Evolutionary conservation across 1,140 invertebrate species (phyloP).

Genomic region (Procambarus clarkii): DNA sequence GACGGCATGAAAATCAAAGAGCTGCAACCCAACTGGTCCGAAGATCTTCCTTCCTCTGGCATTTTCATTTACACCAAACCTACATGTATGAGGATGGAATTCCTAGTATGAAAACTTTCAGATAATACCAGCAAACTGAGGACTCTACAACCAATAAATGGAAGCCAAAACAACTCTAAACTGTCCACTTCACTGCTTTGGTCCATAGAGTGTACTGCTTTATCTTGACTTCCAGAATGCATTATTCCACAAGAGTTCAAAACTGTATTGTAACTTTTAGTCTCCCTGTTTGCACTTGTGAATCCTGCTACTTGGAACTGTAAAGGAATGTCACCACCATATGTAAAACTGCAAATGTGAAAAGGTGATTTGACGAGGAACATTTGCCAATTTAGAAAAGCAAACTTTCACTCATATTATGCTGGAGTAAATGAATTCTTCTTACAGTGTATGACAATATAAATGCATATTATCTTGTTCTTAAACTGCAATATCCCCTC

Average conservation of each 20-base stretch:
- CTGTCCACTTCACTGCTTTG: background rate
- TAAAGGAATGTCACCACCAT: constrained; percentile 31
- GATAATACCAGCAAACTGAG: background rate
- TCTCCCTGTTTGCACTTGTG: background rate
- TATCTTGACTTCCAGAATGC: background rate
- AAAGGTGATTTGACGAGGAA: background rate
- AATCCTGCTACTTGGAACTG: constrained; percentile 45
- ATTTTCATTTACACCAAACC: background rate
- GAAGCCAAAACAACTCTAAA: background rate
- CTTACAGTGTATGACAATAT: background rate
- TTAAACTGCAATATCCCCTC: background rate
- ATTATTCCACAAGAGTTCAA: background rate
- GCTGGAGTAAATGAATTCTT: background rate
- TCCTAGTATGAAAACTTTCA: background rate
- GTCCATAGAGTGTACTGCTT: background rate
- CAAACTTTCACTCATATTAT: background rate
- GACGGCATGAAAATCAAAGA: background rate
- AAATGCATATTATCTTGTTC: background rate
- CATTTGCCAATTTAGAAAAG: constrained; percentile 8
- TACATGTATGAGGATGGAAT: background rate
- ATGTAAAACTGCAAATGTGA: background rate
- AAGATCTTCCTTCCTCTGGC: background rate
- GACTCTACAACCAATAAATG: background rate
- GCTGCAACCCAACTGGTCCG: background rate
- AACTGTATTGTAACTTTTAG: background rate